These are phyloP conservation scores for Oncorhynchus gorbuscha DNA, from an alignment of 2,113 vertebrate species.

Conservation along the genomic window DNA sequence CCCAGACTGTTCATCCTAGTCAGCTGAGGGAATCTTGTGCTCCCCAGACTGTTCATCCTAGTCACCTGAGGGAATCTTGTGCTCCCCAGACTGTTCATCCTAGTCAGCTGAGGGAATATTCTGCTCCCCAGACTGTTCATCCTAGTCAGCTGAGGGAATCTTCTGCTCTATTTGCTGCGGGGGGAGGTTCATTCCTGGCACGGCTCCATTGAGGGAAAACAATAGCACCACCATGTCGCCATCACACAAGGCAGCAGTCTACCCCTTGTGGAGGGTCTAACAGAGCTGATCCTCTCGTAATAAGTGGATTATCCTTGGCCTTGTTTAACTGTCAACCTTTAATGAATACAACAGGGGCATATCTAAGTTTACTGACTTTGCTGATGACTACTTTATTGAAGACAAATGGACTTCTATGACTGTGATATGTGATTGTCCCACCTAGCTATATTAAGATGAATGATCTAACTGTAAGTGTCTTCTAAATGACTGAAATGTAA, in stretches of 20 bases:
- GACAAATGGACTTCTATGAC: too few species aligned
- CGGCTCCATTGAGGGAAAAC: slow-evolving; percentile 40
- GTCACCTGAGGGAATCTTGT: slow-evolving; percentile 45
- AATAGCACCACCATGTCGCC: slow-evolving; percentile 42
- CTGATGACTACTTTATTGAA: too few species aligned
- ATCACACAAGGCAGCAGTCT: slow-evolving; percentile 55
- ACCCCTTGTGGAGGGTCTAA: slow-evolving; percentile 54
- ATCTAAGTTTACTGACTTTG: too few species aligned
- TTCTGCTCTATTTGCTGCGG: slow-evolving; percentile 36
- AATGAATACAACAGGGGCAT: too few species aligned
- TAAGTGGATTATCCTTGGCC: slow-evolving; percentile 65
- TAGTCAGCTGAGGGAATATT: slow-evolving; percentile 39
- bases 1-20: slow-evolving; percentile 10
- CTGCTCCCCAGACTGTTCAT: slow-evolving; percentile 15
- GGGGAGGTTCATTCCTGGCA: slow-evolving; percentile 46
- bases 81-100: slow-evolving; percentile 7
- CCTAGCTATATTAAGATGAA: too few species aligned
- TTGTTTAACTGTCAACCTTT: slow-evolving; percentile 48
- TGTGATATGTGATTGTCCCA: too few species aligned
- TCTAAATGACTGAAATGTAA: too few species aligned
- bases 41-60: slow-evolving; percentile 21
- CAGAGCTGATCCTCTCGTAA: slow-evolving; percentile 65
- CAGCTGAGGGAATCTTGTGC: slow-evolving; percentile 37
- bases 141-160: slow-evolving; percentile 42
- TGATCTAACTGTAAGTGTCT: too few species aligned